phyloP scores from a whole-genome alignment of 2,888 invertebrate species.

The Tuberolachnus salignus region DNA sequence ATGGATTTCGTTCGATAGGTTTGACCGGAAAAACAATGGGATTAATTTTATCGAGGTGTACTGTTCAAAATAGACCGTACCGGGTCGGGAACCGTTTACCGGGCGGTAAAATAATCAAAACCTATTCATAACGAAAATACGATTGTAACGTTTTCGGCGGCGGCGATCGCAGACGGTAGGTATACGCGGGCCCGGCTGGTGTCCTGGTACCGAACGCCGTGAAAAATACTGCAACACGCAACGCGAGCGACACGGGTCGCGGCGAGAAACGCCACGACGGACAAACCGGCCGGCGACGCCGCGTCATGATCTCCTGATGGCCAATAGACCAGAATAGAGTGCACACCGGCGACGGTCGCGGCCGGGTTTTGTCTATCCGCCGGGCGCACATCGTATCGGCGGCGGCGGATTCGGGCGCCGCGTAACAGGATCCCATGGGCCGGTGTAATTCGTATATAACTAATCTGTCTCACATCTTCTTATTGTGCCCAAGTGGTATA shows the following conservation, averaged over 20 bases:
- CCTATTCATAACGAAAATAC: too few relatives aligned
- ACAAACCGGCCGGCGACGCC: neutral
- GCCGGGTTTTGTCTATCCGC: neutral
- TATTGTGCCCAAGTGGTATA: too few relatives aligned
- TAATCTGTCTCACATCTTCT: too few relatives aligned
- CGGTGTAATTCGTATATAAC: too few relatives aligned
- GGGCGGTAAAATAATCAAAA: too few relatives aligned
- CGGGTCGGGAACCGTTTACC: too few relatives aligned
- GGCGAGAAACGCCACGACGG: neutral
- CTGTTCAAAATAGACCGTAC: too few relatives aligned
- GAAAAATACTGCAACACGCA: neutral
- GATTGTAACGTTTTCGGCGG: slow-evolving; percentile 25
- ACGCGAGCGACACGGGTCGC: neutral
- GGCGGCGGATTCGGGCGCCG: neutral
- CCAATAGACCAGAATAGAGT: slow-evolving; percentile 44
- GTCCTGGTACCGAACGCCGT: neutral
- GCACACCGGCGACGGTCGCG: slow-evolving; percentile 17
- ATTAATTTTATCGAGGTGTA: too few relatives aligned
- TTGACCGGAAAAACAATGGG: too few relatives aligned
- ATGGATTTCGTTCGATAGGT: too few relatives aligned
- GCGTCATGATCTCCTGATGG: slow-evolving; percentile 30
- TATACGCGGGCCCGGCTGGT: neutral
- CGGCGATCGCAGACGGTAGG: neutral
- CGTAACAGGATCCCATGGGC: slow-evolving; percentile 33
- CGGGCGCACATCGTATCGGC: neutral